These are phyloP conservation scores for Rhinogobius similis DNA, from an alignment of 2,113 vertebrate genomes.

Conservation along the genomic window DNA sequence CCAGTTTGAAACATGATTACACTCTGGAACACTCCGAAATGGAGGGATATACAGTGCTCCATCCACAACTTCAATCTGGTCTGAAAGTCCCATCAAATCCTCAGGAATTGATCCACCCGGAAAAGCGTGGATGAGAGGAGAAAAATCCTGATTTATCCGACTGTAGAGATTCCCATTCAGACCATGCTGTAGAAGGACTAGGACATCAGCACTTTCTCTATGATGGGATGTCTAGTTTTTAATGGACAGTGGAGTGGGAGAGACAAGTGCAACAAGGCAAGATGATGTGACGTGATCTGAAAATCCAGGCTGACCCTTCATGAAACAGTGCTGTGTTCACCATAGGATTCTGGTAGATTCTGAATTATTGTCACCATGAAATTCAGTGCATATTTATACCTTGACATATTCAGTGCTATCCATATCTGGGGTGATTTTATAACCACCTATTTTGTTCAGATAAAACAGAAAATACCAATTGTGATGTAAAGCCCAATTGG, in stretches of 20 bases:
- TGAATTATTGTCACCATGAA: not conserved
- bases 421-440: too few relatives aligned
- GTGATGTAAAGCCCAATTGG: not conserved
- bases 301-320: not conserved
- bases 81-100: constrained; percentile 45
- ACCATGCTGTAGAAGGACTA: constrained; percentile 17
- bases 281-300: not conserved
- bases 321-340: not conserved
- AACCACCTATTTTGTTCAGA: too few relatives aligned
- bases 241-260: not conserved
- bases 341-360: too few relatives aligned
- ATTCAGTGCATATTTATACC: not conserved
- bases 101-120: constrained; percentile 56
- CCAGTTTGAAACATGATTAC: constrained; percentile 39
- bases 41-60: constrained; percentile 35
- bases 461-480: too few relatives aligned
- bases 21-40: constrained; percentile 32
- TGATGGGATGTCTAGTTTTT: not conserved
- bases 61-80: constrained; percentile 40
- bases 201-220: constrained; percentile 9
- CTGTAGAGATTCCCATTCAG: constrained; percentile 20
- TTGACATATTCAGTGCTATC: too few relatives aligned
- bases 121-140: constrained; percentile 30
- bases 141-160: constrained; percentile 23
- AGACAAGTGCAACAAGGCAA: not conserved